These are phyloP conservation scores for Mixornis gularis DNA, from an alignment of 2,113 vertebrate genomes.

Conservation along the genomic window DNA sequence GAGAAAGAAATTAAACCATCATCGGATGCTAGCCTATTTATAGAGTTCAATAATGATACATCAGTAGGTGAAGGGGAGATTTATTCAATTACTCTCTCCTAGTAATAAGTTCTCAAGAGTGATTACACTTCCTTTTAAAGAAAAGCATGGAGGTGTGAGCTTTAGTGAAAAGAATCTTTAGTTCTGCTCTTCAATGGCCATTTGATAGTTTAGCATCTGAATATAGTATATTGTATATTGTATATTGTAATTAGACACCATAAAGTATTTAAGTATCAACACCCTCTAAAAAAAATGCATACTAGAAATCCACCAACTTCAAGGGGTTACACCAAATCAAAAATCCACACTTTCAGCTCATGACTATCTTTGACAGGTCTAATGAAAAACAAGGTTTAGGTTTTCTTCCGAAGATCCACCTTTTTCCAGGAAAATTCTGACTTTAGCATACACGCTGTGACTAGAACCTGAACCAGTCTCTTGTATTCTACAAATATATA, in stretches of 20 bases:
- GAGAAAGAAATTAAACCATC: background rate
- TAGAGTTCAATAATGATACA: background rate
- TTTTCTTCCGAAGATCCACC: background rate
- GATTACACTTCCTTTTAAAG: background rate
- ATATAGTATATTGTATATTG: accelerated
- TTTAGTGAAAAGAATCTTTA: background rate
- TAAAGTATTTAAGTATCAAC: background rate
- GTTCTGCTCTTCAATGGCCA: background rate
- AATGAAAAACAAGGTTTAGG: background rate
- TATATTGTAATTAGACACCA: background rate
- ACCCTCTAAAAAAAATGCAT: background rate
- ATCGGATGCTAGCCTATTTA: background rate
- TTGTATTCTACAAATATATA: background rate
- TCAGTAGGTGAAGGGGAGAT: background rate
- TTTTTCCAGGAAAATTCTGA: background rate
- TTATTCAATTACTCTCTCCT: background rate
- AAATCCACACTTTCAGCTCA: background rate
- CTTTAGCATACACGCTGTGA: background rate
- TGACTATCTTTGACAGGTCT: background rate
- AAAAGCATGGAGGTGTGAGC: background rate
- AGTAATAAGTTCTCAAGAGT: background rate
- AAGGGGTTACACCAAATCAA: background rate
- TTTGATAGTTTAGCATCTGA: background rate
- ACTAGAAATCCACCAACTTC: background rate
- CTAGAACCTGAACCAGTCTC: background rate